Evolutionary conservation across 2,797 vertebrate species (phyloP), one percentile per base, ranked within the genome.

Genomic region (Miichthys miiuy): DNA sequence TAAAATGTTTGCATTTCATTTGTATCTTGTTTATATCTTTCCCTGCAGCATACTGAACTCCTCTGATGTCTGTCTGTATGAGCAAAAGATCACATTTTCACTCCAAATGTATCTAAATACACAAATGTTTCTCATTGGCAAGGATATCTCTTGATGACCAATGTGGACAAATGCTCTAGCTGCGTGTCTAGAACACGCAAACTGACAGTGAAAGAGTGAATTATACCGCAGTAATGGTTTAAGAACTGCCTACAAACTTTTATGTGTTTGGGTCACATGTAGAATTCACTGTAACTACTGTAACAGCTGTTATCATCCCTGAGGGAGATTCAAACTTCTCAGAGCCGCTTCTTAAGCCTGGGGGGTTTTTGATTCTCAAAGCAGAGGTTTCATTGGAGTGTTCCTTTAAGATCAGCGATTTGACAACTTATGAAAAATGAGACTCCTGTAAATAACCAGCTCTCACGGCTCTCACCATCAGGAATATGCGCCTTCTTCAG

Each of bases 381-480:
- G 21, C 25, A 1, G 6, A 47, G 13, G 8, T 48, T 51, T 51
- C 18, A 0, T 58, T 8, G 4, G 4, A 27, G 41, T 18, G 23
- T 46, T 62, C 1, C 10, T 30, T 51, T 34, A 16, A 41, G 12
- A 71, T 76, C 18, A 18, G 4, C 57, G 56, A 57, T 18, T 47
- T 44, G 44, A 42, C 25, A 71, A 51, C 66, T 25, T 42, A 1
- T 51, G 27, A 50, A 75, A 68, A 56, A 50, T 18, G 4, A 27
- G 14, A 67, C 38, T 30, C 21, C 13, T 48, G 34, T 41, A 67
- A 72, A 72, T 72, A 62, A 75, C 12, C 27, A 54, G 23, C 38
- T 58, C 50, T 63, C 38, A 72, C 2, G 0, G 21, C 47, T 54
- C 42, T 60, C 16, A 30, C 48, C 30, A 7, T 34, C 2, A 14